Base-by-base conservation (phyloP, 2,797 vertebrate genomes). In the Cygnus olor region DNA sequence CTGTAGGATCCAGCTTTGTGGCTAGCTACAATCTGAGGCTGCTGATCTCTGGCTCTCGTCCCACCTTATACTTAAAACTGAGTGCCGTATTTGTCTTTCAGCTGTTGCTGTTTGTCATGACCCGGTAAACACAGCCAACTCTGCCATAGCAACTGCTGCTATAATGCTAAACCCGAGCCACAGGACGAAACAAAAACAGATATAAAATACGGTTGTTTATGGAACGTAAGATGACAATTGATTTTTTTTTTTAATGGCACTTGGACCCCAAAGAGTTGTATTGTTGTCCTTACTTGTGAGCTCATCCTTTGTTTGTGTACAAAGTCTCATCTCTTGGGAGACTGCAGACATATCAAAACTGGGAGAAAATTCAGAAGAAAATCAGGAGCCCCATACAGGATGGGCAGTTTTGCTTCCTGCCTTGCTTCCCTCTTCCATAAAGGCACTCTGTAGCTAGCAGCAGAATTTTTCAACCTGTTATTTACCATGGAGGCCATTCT, bases 1-100 rank as follows among this genome's bases (percentile, higher is more conserved):
- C 24, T 83, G 61, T 9, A 72, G 95, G 90, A 84, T 84, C 65
- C 93, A 86, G 94, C 90, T 89, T 88, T 95, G 96, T 94, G 96
- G 94, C 87, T 32, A 28, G 86, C 80, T 80, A 63, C 87, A 45
- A 96, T 85, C 45, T 54, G 78, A 89, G 88, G 80, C 96, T 93
- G 95, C 89, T 84, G 88, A 95, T 88, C 91, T 77, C 96, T 98
- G 98, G 98, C 97, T 86, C 66, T 30, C 76, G 38, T 95, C 97
- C 94, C 96, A 95, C n/a, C 30, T 70, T 45, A 34, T 17, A 93
- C 93, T 94, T 94, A 90, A 96, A 94, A 88, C 95, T 96, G 96
- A 96, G 80, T 57, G 91, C 94, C 97, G 36, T 97, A 96, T 98
- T 98, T 96, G 97, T 97, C 96, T 95, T 88, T 96, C 96, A 98